Conservation (phyloP, 2,113 vertebrate species). For the Pterocles orientalis region DNA sequence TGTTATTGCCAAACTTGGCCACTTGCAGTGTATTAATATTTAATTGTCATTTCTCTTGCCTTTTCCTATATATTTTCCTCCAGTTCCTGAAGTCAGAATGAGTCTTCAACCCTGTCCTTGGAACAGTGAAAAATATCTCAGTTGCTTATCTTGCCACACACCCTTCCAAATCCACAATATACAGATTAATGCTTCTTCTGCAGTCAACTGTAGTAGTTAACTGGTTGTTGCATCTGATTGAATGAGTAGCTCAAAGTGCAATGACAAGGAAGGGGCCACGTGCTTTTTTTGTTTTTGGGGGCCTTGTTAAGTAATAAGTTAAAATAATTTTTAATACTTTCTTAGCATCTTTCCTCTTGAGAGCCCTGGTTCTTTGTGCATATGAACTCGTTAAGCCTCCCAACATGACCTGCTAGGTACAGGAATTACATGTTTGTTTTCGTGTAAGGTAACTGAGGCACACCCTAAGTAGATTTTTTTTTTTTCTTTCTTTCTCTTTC, state of each 20-base stretch:
- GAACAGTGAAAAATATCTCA: neutral
- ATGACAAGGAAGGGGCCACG: neutral
- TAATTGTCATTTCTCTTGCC: neutral
- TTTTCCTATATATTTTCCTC: neutral
- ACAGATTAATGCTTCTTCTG: neutral
- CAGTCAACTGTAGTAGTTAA: neutral
- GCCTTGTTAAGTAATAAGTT: neutral
- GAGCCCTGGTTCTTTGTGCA: neutral
- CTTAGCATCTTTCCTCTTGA: neutral
- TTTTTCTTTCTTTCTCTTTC: neutral
- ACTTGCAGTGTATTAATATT: neutral
- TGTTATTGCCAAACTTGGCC: neutral
- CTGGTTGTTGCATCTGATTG: neutral
- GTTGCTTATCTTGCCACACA: neutral
- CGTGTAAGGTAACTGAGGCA: neutral
- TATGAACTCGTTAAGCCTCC: neutral
- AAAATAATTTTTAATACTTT: neutral
- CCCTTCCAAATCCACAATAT: neutral
- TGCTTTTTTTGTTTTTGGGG: too few species aligned
- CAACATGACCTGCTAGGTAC: neutral
- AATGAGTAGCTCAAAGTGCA: neutral
- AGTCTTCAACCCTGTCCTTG: neutral
- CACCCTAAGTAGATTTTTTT: neutral
- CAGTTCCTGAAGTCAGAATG: neutral
- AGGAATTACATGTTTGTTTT: neutral